A percentile compares a stretch with the other conserved stretches of the same genome.
Conservation (phyloP, 2,113 vertebrate species). For the Platichthys stellatus region DNA sequence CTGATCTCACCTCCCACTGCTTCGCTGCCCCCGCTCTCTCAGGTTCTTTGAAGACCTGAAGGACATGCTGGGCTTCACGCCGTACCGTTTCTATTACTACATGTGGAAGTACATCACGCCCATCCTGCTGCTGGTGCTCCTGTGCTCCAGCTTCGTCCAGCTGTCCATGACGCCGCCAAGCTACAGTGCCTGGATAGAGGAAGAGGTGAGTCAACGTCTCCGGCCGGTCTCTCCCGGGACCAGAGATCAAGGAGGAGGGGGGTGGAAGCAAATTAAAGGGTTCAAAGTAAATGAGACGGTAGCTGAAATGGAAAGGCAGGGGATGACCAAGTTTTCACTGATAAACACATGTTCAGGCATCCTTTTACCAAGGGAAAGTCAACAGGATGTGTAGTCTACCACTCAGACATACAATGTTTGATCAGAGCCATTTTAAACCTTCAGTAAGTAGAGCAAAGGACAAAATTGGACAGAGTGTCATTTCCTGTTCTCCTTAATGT, state of each 20-base stretch:
- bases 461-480: constrained; percentile 4
- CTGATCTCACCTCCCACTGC: constrained; percentile 40
- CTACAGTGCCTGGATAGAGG: constrained; percentile 95
- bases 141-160: constrained; percentile 89
- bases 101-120: constrained; percentile 98
- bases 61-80: constrained; percentile 96
- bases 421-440: constrained; percentile 32
- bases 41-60: constrained; percentile 97
- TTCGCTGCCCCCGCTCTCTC: not conserved
- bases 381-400: constrained; percentile 53
- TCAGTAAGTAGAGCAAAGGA: constrained; percentile 11
- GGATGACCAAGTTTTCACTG: not conserved
- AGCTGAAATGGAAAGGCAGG: not conserved
- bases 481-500: not conserved
- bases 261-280: constrained; percentile 45
- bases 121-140: constrained; percentile 86
- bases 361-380: constrained; percentile 47
- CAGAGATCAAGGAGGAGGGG: constrained; percentile 14
- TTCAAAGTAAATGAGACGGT: constrained; percentile 39
- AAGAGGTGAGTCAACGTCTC: constrained; percentile 83
- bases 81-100: constrained; percentile 94
- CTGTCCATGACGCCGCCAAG: constrained; percentile 90
- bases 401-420: constrained; percentile 20
- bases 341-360: constrained; percentile 36
- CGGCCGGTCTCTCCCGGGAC: not conserved